Conservation (phyloP, 1,140 invertebrate species). For the Pemphigus obesinymphae region DNA sequence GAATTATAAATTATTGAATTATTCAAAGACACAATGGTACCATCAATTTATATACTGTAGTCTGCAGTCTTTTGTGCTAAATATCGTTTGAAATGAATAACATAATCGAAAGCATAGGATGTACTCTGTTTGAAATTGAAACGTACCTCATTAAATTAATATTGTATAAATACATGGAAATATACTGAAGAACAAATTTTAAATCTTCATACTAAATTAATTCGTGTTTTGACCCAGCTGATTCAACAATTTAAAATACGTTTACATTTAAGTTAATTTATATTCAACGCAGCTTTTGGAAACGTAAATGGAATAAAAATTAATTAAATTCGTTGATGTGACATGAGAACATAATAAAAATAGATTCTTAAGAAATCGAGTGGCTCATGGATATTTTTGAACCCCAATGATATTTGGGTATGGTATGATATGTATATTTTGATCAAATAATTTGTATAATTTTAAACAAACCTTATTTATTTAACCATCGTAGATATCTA, state of each 20-base stretch:
- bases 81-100: neutral
- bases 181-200: neutral
- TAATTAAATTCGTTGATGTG: neutral
- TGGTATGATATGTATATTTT: no score
- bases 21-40: no score
- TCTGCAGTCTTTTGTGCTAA: neutral
- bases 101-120: neutral
- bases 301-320: neutral
- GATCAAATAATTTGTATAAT: no score
- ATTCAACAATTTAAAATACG: neutral
- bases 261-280: neutral
- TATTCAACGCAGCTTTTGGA: neutral
- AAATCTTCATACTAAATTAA: neutral
- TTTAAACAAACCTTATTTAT: no score
- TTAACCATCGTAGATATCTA: no score
- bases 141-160: neutral
- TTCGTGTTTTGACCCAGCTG: neutral
- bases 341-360: neutral
- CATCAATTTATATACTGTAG: no score
- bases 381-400: no score
- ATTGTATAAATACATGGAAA: neutral
- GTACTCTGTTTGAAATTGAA: neutral
- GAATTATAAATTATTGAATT: no score
- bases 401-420: no score
- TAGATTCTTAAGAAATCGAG: neutral